Evolutionary conservation across 2,113 vertebrate species (phyloP).

Genomic region (Numida meleagris): DNA sequence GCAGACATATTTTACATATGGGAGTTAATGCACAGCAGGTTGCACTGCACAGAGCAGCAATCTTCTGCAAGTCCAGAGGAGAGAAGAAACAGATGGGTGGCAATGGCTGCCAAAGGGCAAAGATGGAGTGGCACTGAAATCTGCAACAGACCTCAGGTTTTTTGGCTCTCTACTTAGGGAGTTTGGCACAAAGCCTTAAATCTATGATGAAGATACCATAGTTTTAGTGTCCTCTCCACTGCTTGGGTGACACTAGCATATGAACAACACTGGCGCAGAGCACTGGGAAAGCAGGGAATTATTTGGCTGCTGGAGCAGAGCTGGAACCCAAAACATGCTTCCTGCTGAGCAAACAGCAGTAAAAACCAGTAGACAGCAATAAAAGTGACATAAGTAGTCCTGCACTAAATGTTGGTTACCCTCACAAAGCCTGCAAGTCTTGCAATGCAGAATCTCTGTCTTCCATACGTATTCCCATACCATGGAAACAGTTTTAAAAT

Average conservation of each 20-base stretch:
- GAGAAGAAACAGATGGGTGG: background rate
- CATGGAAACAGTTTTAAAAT: background rate
- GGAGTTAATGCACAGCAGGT: background rate
- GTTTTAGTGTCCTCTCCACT: fast-evolving
- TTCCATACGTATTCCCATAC: background rate
- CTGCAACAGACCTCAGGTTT: background rate
- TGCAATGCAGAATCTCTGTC: background rate
- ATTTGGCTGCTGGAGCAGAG: background rate
- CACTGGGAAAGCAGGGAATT: background rate
- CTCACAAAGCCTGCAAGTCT: background rate
- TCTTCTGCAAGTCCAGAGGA: background rate
- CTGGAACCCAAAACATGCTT: background rate
- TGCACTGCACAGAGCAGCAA: background rate
- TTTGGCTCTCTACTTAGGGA: background rate
- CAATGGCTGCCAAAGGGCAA: background rate
- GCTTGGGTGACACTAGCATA: fast-evolving
- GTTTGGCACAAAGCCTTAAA: background rate
- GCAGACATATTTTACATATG: background rate
- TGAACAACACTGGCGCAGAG: background rate
- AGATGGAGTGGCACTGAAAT: background rate
- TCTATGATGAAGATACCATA: background rate
- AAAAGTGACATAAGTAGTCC: background rate
- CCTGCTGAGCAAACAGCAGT: background rate
- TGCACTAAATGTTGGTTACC: background rate
- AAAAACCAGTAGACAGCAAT: background rate